phyloP scores from a whole-genome alignment of 2,113 vertebrate genomes.

The Falcunculus frontatus region DNA sequence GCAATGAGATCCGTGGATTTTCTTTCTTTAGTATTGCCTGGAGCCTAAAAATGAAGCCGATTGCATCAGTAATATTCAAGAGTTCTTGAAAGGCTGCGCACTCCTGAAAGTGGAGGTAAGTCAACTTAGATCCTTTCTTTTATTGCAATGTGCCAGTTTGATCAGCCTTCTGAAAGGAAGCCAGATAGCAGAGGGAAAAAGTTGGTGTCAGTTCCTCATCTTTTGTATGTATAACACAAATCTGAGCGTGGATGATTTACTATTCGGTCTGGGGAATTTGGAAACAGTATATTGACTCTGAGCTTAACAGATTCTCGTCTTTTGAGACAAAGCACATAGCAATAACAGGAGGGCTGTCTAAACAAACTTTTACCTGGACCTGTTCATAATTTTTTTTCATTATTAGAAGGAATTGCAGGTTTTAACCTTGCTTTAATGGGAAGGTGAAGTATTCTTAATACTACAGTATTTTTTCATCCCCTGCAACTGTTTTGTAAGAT shows the following conservation, averaged over 20 bases:
- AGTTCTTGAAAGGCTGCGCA: constrained; percentile 89
- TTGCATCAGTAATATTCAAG: constrained; percentile 85
- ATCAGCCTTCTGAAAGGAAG: not conserved
- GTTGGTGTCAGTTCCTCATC: not conserved
- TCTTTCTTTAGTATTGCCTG: constrained; percentile 80
- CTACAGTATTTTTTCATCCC: not conserved
- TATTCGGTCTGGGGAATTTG: not conserved
- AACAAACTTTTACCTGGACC: not conserved
- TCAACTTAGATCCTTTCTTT: not conserved
- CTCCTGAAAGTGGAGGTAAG: constrained; percentile 92
- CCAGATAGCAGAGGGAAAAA: not conserved
- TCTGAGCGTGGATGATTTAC: not conserved
- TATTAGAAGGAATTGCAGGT: not conserved
- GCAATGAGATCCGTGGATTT: constrained; percentile 22
- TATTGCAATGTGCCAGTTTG: not conserved
- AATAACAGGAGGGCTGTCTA: not conserved
- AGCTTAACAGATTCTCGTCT: not conserved
- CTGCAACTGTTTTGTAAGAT: not conserved
- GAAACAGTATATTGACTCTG: not conserved
- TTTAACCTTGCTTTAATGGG: not conserved
- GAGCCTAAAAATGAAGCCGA: constrained; percentile 89
- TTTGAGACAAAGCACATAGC: not conserved
- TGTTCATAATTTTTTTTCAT: not conserved
- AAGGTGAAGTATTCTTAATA: not conserved
- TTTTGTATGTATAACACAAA: not conserved